Evolutionary conservation across 2,113 vertebrate species (phyloP).

Genomic region (Periophthalmus modestus): DNA sequence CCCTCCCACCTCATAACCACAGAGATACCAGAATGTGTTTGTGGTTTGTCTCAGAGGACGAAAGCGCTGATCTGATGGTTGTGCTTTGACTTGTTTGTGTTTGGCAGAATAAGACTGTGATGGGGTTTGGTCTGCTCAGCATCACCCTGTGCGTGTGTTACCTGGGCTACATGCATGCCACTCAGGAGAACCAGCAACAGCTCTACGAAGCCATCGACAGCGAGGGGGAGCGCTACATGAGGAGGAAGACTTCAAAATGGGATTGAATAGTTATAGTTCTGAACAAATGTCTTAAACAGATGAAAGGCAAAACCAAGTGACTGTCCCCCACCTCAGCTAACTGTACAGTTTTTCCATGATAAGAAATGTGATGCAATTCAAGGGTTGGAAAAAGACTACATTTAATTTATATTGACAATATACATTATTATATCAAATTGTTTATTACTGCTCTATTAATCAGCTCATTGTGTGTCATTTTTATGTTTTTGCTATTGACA

Average conservation of each 20-base stretch:
- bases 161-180: conserved; percentile 90
- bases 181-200: conserved; percentile 85
- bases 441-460: not conserved
- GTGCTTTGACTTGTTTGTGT: not conserved
- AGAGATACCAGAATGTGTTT: too few relatives aligned
- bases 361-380: not conserved
- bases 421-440: too few relatives aligned
- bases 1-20: too few relatives aligned
- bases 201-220: conserved; percentile 90
- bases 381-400: too few relatives aligned
- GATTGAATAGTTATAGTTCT: conserved; percentile 68
- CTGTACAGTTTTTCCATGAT: not conserved
- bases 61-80: not conserved
- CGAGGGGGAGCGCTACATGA: conserved; percentile 84
- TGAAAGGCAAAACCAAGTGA: not conserved
- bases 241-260: conserved; percentile 90
- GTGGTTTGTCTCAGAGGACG: too few relatives aligned
- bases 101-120: conserved; percentile 91
- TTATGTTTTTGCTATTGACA: not conserved
- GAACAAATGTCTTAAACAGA: not conserved
- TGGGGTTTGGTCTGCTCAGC: conserved; percentile 87
- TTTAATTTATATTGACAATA: too few relatives aligned
- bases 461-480: not conserved
- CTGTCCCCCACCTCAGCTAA: not conserved
- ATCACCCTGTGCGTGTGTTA: conserved; percentile 90